Evolutionary conservation across 1,140 invertebrate species (phyloP).

Genomic region (Lordiphosa clarofinis): DNA sequence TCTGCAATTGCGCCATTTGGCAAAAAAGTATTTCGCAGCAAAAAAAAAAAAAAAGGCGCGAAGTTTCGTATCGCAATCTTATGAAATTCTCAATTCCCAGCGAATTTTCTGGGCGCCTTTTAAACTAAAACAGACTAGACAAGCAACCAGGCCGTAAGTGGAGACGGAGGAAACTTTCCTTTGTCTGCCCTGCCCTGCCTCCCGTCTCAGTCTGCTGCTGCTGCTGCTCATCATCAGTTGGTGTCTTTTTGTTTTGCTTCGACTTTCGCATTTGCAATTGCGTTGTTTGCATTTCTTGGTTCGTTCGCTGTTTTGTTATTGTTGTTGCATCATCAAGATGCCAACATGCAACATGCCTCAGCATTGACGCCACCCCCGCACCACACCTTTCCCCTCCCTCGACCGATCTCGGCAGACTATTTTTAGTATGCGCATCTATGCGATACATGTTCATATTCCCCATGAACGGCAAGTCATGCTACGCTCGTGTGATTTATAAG

Average conservation of each 20-base stretch:
- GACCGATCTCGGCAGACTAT: conserved; percentile 49
- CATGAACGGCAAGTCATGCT: conserved; percentile 66
- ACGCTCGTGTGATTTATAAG: conserved; percentile 77
- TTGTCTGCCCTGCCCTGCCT: neutral
- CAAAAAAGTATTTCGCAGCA: conserved; percentile 5
- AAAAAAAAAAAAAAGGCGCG: conserved; percentile 7
- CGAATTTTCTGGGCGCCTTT: conserved; percentile 37
- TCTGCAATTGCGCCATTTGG: conserved; percentile 27
- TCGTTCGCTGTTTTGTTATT: conserved; percentile 28
- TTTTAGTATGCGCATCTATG: conserved; percentile 54
- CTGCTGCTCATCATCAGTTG: conserved; percentile 24
- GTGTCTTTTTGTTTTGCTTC: conserved; percentile 58
- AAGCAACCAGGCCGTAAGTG: conserved; percentile 21
- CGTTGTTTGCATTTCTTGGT: conserved; percentile 50
- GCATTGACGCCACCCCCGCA: conserved; percentile 1
- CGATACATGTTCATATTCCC: conserved; percentile 27
- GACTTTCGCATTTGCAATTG: conserved; percentile 57
- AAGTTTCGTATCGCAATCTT: conserved; percentile 49
- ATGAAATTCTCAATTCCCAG: conserved; percentile 59
- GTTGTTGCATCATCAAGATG: conserved; percentile 65
- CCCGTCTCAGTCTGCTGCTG: conserved; percentile 6
- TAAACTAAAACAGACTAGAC: conserved; percentile 34
- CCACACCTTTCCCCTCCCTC: conserved; percentile 11
- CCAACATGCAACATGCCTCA: conserved; percentile 44
- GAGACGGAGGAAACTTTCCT: conserved; percentile 14